These are phyloP conservation scores for Steatornis caripensis DNA, from an alignment of 2,113 vertebrate species.

Conservation along the genomic window DNA sequence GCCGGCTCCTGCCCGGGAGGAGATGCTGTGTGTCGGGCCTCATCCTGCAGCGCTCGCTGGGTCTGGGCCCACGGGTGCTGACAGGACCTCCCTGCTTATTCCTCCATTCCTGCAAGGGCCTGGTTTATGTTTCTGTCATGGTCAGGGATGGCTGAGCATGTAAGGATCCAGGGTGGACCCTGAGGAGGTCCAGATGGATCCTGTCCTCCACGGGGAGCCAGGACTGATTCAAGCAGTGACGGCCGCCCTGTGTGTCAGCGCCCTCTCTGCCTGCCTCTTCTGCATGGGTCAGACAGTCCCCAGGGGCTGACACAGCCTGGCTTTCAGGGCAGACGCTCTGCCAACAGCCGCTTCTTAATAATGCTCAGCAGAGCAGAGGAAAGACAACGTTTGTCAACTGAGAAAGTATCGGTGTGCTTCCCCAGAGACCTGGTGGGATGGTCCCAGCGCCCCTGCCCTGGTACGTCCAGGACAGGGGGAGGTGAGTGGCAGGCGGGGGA, in stretches of 20 bases:
- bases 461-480: background rate
- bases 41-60: background rate
- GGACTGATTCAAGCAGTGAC: background rate
- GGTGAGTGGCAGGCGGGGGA: background rate
- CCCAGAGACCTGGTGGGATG: background rate
- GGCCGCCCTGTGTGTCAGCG: fast-evolving
- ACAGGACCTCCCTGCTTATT: background rate
- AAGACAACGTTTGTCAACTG: background rate
- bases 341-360: background rate
- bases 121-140: background rate
- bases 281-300: background rate
- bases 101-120: background rate
- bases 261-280: background rate
- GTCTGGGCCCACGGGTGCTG: background rate
- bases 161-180: background rate
- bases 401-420: background rate
- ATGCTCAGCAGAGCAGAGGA: background rate
- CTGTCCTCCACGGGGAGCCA: background rate
- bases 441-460: background rate
- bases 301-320: background rate
- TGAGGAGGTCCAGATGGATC: background rate
- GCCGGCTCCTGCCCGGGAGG: background rate
- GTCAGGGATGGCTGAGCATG: fast-evolving
- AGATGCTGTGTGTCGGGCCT: background rate
- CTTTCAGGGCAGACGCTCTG: background rate